Conservation (phyloP, 2,797 vertebrate genomes). For the Pempheris klunzingeri region DNA sequence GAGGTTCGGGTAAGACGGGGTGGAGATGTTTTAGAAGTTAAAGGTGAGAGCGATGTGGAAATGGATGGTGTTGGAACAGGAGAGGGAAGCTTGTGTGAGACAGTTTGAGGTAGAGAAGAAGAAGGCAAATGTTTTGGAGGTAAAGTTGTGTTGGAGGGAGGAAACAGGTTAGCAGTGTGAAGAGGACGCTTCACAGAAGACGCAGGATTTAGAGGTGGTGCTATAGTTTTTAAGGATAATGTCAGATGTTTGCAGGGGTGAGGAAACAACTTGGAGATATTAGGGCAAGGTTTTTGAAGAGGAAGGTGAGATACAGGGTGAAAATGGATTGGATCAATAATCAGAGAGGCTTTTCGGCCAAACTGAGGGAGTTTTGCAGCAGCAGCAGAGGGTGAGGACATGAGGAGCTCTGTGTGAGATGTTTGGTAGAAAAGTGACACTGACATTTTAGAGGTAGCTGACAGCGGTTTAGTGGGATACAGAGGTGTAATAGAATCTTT, state of each 20-base stretch:
- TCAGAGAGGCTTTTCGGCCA: not conserved
- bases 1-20: not conserved
- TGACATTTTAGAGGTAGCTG: not conserved
- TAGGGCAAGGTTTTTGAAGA: not conserved
- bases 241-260: slow-evolving; percentile 1
- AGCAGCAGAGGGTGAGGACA: slow-evolving; percentile 1
- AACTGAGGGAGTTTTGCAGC: slow-evolving; percentile 11
- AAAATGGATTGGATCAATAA: not conserved
- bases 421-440: not conserved
- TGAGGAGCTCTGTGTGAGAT: not conserved
- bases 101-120: not conserved
- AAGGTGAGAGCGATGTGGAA: not conserved
- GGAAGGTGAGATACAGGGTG: not conserved
- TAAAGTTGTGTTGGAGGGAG: not conserved
- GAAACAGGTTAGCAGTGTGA: not conserved
- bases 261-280: not conserved
- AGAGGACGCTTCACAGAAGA: slow-evolving; percentile 1
- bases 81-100: not conserved
- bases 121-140: not conserved
- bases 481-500: not conserved
- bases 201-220: not conserved
- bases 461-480: not conserved
- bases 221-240: slow-evolving; percentile 4
- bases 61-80: not conserved
- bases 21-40: not conserved